phyloP scores from a whole-genome alignment of 2,113 vertebrate genomes.

The Pavo muticus region DNA sequence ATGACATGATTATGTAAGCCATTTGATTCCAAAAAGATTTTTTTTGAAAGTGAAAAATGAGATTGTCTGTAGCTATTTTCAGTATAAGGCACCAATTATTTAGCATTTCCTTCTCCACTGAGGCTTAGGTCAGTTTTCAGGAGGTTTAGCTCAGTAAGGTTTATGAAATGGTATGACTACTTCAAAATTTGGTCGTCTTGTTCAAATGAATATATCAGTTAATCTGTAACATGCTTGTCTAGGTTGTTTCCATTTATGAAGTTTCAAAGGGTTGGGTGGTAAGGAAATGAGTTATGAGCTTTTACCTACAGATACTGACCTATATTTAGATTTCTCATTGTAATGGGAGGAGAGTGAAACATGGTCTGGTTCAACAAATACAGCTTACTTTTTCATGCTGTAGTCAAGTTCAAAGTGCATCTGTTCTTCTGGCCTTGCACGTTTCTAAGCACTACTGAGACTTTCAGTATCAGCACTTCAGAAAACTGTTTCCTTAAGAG shows the following conservation, averaged over 20 bases:
- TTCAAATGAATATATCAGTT: neutral
- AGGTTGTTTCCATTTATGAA: neutral
- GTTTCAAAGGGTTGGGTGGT: neutral
- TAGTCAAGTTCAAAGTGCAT: neutral
- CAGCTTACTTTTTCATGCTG: neutral
- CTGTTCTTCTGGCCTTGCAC: neutral
- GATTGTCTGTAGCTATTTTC: neutral
- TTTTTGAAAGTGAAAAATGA: neutral
- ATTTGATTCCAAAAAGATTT: neutral
- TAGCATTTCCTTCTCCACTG: neutral
- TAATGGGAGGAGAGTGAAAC: neutral
- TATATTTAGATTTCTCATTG: neutral
- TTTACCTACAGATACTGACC: neutral
- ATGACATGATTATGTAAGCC: neutral
- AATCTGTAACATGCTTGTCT: neutral
- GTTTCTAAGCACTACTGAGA: neutral
- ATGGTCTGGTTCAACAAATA: neutral
- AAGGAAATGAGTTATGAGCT: neutral
- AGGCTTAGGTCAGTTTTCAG: neutral
- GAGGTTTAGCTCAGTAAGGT: neutral
- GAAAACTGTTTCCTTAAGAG: slow-evolving; percentile 8
- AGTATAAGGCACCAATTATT: neutral
- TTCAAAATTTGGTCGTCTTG: slow-evolving; percentile 2
- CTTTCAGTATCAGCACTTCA: neutral
- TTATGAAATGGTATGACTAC: neutral